Evolutionary conservation across 1,140 invertebrate species (phyloP).

Genomic region (Neotoxoptera formosana): DNA sequence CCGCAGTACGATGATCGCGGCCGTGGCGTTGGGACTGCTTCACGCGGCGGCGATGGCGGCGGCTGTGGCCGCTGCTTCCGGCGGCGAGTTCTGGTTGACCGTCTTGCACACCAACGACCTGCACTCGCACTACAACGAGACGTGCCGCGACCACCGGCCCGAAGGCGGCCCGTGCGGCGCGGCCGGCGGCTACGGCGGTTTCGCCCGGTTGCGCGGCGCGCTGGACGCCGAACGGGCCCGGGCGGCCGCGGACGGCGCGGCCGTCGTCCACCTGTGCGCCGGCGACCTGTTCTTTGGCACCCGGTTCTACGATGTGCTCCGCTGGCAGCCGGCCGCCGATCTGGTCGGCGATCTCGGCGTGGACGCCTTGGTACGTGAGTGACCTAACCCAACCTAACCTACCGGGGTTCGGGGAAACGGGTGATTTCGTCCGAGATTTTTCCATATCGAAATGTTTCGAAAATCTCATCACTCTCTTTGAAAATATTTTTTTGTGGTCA

Average conservation of each 20-base stretch:
- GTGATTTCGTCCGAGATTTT: too few relatives aligned
- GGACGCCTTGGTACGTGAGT: slow-evolving; percentile 77
- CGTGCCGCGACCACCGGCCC: slow-evolving; percentile 60
- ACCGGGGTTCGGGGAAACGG: too few relatives aligned
- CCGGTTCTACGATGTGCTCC: slow-evolving; percentile 80
- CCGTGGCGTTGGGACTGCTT: slow-evolving; percentile 14
- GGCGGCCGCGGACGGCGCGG: slow-evolving; percentile 65
- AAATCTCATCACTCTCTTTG: too few relatives aligned
- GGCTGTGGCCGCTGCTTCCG: too few relatives aligned
- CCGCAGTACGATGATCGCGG: background rate
- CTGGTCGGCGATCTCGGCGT: slow-evolving; percentile 81
- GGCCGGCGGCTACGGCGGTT: slow-evolving; percentile 71
- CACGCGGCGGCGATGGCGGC: background rate
- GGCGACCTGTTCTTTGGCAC: slow-evolving; percentile 93
- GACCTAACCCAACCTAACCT: too few relatives aligned
- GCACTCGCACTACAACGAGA: slow-evolving; percentile 85
- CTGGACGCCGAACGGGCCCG: slow-evolving; percentile 69
- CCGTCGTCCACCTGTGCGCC: slow-evolving; percentile 76
- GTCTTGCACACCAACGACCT: slow-evolving; percentile 91
- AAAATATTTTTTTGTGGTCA: too few relatives aligned
- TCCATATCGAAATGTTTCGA: too few relatives aligned
- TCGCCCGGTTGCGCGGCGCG: slow-evolving; percentile 75
- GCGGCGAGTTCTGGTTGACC: slow-evolving; percentile 61
- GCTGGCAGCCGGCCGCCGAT: slow-evolving; percentile 77
- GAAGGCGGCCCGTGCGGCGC: background rate